Evolutionary conservation across 2,113 vertebrate genomes (phyloP), one percentile per base, ranked within the genome.

Genomic region (Asarcornis scutulata): DNA sequence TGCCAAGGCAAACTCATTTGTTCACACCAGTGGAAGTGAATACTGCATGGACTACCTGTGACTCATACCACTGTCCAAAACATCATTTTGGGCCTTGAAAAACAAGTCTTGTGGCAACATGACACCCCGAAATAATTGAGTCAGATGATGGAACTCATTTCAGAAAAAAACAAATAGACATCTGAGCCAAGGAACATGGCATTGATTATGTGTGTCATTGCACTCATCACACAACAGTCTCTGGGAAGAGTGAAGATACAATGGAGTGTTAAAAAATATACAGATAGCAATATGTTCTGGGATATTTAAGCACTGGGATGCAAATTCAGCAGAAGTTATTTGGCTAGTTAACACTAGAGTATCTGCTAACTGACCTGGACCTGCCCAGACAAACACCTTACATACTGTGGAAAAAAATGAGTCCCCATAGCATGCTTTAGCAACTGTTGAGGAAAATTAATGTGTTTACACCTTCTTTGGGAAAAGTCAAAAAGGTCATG

Each of bases 361-460:
- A 71, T 82, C 50, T 86, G 18, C 11, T 71, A 66, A 83, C 29
- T 4, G 1, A 17, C 4, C 9, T 55, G 4, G 5, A 22, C 31
- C 32, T 74, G 25, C 10, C 17, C 32, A 40, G 11, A 82, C 1
- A 78, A 78, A 78, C 21, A 1, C 2, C 13, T 5, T 32, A 11
- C 0, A 0, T 42, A 18, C 7, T 38, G 6, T 14, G 14, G n/a
- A 81, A 77, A 13, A 9, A 66, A 13, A 32, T 12, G 36, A 31
- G 4, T 48, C 60, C 4, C 12, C 13, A 9, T 1, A 46, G 4
- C 18, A 20, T 0, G 0, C 9, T 6, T 59, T 38, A 81, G 5
- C 2, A 4, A 52, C 26, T 42, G 31, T 44, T 44, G 62, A 46
- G 56, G 36, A 66, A 79, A 58, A 31, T 9, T 29, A 44, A 18